These are phyloP conservation scores for Entelurus aequoreus DNA, from an alignment of 2,113 vertebrate species.

Conservation along the genomic window DNA sequence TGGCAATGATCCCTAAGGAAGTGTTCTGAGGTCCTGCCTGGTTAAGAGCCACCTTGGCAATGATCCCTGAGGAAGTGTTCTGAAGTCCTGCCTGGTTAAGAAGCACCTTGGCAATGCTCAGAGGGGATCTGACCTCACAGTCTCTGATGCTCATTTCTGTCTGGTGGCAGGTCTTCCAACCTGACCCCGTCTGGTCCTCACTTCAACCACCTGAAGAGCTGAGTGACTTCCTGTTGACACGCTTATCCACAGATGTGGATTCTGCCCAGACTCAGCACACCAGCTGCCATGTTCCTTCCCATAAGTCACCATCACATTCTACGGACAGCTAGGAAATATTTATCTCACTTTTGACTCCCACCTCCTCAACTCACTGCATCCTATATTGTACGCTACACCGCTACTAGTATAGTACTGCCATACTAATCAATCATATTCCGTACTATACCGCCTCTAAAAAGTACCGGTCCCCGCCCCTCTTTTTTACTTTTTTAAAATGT, in stretches of 20 bases:
- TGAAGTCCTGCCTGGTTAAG: too few species aligned
- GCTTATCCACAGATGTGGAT: background rate
- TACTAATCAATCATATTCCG: too few species aligned
- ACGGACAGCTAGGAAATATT: background rate
- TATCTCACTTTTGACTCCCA: background rate
- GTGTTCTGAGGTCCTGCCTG: too few species aligned
- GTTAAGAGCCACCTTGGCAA: too few species aligned
- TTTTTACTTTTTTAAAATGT: too few species aligned
- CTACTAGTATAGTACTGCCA: too few species aligned
- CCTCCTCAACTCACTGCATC: background rate
- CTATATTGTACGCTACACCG: too few species aligned
- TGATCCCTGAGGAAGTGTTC: too few species aligned
- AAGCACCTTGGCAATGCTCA: background rate
- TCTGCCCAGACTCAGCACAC: background rate
- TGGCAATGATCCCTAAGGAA: too few species aligned
- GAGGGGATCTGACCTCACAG: background rate
- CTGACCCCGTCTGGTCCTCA: background rate
- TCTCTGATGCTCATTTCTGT: background rate
- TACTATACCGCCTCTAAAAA: too few species aligned
- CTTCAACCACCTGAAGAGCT: background rate
- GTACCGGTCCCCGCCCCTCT: too few species aligned
- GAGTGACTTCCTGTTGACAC: background rate
- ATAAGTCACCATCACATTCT: background rate
- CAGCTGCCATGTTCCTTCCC: background rate
- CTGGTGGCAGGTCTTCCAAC: background rate